These are phyloP conservation scores for Chelidonichthys spinosus DNA, from an alignment of 2,797 vertebrate genomes.

Conservation along the genomic window DNA sequence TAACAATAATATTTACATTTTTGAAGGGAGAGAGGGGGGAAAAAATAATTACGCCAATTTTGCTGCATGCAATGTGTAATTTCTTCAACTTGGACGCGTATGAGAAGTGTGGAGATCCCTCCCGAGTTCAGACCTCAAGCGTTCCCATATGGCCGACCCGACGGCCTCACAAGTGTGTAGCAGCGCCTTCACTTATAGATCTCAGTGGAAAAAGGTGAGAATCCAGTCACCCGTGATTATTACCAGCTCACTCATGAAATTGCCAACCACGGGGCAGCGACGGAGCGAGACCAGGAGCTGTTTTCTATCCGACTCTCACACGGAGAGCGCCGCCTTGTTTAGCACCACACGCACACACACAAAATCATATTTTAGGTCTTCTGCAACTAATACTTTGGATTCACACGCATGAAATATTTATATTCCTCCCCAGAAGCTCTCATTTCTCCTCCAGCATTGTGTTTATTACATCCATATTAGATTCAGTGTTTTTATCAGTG, in stretches of 20 bases:
- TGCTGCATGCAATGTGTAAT: conserved; percentile 16
- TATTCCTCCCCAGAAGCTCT: conserved; percentile 38
- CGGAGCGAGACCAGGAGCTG: conserved; percentile 43
- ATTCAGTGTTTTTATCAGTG: conserved; percentile 28
- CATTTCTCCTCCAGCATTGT: conserved; percentile 44
- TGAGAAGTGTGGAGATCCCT: conserved; percentile 40
- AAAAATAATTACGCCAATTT: conserved; percentile 23
- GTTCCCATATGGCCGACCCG: conserved; percentile 70
- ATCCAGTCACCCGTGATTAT: conserved; percentile 84
- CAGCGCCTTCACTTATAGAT: conserved; percentile 62
- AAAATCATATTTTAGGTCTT: conserved; percentile 19
- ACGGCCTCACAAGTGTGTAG: conserved; percentile 45
- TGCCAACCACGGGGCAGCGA: conserved; percentile 64
- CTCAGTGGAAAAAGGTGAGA: conserved; percentile 77
- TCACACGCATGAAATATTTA: conserved; percentile 59
- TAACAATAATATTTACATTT: background rate
- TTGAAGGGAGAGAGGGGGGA: background rate
- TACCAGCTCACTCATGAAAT: conserved; percentile 85
- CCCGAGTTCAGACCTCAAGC: conserved; percentile 60
- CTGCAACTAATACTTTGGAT: conserved; percentile 28
- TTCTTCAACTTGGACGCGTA: conserved; percentile 17
- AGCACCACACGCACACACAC: conserved; percentile 13
- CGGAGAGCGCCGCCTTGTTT: conserved; percentile 27
- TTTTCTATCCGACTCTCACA: conserved; percentile 17
- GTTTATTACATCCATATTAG: conserved; percentile 55